A percentile compares a stretch with the other conserved stretches of the same genome.
phyloP scores from a whole-genome alignment of 2,113 vertebrate species.

The Tursiops truncatus region DNA sequence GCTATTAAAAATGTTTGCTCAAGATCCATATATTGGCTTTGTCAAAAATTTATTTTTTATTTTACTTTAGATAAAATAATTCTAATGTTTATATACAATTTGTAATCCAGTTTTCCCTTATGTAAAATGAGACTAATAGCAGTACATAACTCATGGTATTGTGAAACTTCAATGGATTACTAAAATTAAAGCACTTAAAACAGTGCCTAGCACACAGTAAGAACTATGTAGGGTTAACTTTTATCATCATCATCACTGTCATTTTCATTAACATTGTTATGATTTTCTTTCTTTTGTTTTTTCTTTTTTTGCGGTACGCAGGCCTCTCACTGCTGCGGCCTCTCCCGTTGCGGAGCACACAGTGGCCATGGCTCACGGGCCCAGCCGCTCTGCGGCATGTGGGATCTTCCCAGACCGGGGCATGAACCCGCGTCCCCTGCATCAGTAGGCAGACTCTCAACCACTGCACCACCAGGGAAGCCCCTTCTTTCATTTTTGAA shows the following conservation, averaged over 20 bases:
- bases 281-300: background rate
- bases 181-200: background rate
- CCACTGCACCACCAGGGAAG: no score
- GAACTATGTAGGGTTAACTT: background rate
- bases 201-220: background rate
- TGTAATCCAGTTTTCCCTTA: background rate
- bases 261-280: background rate
- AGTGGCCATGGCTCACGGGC: no score
- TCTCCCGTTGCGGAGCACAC: no score
- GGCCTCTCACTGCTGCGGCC: no score
- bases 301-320: no score
- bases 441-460: no score
- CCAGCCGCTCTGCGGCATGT: no score
- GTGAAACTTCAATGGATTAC: background rate
- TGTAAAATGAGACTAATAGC: background rate
- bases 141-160: background rate
- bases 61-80: conserved; percentile 22
- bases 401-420: no score
- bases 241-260: background rate
- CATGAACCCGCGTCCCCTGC: no score
- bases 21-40: background rate
- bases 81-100: background rate
- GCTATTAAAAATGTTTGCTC: background rate
- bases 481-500: background rate
- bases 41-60: background rate